Percentiles rank a stretch among this genome's conserved stretches.
Evolutionary conservation across 2,888 invertebrate species (phyloP).

Genomic region (Meteorus cinctellus): DNA sequence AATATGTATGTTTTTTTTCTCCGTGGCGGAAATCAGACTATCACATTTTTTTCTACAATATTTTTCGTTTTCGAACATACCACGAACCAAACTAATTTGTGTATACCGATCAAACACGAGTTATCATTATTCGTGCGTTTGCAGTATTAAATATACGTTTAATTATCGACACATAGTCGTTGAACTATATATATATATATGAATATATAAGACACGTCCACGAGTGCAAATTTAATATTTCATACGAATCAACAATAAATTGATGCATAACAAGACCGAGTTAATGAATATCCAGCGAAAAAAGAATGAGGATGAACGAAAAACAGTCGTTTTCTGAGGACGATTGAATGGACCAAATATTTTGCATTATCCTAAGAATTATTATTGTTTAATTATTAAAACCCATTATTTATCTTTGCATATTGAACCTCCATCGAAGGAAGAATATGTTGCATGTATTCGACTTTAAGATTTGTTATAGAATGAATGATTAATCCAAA

Average conservation of each 20-base stretch:
- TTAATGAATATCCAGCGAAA: slow-evolving; percentile 1
- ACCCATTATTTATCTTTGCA: slow-evolving; percentile 14
- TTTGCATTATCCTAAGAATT: slow-evolving; percentile 64
- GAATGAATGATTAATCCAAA: not conserved
- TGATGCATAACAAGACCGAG: not conserved
- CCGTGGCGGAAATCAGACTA: not conserved
- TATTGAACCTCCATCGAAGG: not conserved
- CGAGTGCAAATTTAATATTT: slow-evolving; percentile 22
- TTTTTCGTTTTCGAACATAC: not conserved
- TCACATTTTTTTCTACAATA: not conserved
- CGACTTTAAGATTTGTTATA: not conserved
- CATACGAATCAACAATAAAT: not conserved
- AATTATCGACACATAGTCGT: slow-evolving; percentile 22
- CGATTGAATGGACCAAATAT: slow-evolving; percentile 71
- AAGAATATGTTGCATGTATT: not conserved
- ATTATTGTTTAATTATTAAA: slow-evolving; percentile 55
- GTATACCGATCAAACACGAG: slow-evolving; percentile 23
- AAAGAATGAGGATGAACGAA: not conserved
- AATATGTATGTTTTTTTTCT: slow-evolving; percentile 19
- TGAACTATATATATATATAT: slow-evolving; percentile 18
- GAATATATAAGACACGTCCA: slow-evolving; percentile 7
- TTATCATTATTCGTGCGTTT: slow-evolving; percentile 34
- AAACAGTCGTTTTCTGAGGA: not conserved
- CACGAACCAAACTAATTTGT: slow-evolving; percentile 31
- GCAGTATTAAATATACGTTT: slow-evolving; percentile 39